These are phyloP conservation scores for Athene cunicularia DNA, from an alignment of 2,113 vertebrate species.

Conservation along the genomic window DNA sequence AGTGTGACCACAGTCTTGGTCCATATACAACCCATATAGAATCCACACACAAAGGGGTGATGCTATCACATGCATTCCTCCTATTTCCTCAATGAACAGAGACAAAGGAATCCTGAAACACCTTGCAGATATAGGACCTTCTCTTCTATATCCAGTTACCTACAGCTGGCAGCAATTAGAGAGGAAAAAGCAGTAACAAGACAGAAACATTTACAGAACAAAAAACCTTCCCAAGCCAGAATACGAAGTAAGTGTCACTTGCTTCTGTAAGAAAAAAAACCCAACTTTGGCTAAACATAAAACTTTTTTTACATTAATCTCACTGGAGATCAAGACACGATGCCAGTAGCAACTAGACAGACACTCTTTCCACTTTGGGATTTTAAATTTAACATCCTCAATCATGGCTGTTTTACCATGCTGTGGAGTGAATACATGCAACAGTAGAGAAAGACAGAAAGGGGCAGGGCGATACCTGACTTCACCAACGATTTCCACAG, in stretches of 20 bases:
- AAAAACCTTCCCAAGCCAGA: not conserved
- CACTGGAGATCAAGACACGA: rapidly evolving
- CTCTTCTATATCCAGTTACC: not conserved
- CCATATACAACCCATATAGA: rapidly evolving
- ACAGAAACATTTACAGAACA: not conserved
- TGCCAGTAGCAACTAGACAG: not conserved
- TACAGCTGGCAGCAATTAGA: not conserved
- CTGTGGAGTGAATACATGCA: rapidly evolving
- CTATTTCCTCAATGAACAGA: rapidly evolving
- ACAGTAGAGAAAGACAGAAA: rapidly evolving
- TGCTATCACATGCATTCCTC: rapidly evolving
- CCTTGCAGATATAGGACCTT: not conserved
- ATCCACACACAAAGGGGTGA: rapidly evolving
- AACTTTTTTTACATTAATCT: not conserved
- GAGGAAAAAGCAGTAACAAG: too few relatives aligned
- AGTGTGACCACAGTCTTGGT: rapidly evolving
- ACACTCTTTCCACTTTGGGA: not conserved
- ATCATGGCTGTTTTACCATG: rapidly evolving
- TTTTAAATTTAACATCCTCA: not conserved
- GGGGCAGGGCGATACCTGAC: constrained; percentile 75
- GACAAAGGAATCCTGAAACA: not conserved
- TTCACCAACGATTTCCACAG: constrained; percentile 84
- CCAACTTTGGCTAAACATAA: not conserved
- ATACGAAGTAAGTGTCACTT: not conserved
- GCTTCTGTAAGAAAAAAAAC: rapidly evolving